Evolutionary conservation across 2,113 vertebrate genomes (phyloP).

Genomic region (Steatornis caripensis): DNA sequence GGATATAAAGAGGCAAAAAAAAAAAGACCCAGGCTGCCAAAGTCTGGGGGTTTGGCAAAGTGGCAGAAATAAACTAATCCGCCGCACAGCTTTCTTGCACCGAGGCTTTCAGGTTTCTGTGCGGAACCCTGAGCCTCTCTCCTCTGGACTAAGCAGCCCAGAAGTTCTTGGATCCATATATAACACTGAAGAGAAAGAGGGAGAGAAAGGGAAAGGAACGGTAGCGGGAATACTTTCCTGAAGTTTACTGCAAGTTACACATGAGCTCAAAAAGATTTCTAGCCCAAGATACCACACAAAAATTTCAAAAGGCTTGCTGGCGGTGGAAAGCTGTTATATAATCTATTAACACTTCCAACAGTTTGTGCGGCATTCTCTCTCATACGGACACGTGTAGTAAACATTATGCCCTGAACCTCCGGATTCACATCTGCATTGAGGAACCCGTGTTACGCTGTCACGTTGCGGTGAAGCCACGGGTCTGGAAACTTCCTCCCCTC

Average conservation of each 20-base stretch:
- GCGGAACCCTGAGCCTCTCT: not conserved
- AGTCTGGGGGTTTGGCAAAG: not conserved
- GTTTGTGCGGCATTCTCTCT: not conserved
- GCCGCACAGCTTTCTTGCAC: not conserved
- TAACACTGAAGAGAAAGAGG: not conserved
- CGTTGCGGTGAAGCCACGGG: not conserved
- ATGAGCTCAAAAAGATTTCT: not conserved
- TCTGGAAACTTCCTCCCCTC: not conserved
- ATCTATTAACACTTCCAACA: not conserved
- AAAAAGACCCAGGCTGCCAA: not conserved
- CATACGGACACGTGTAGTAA: accelerated
- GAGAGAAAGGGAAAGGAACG: not conserved
- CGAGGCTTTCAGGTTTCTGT: accelerated
- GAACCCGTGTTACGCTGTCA: not conserved
- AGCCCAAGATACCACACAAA: not conserved
- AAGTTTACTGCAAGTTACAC: not conserved
- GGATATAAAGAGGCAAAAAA: not conserved
- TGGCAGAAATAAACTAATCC: not conserved
- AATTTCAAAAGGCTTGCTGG: not conserved
- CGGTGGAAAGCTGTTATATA: slow-evolving; percentile 7
- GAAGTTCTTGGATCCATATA: not conserved
- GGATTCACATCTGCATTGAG: not conserved
- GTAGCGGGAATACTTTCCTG: not conserved
- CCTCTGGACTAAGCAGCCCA: not conserved
- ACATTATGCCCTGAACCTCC: not conserved